Evolutionary conservation across 2,797 vertebrate genomes (phyloP).

Genomic region (Phrynocephalus forsythii): DNA sequence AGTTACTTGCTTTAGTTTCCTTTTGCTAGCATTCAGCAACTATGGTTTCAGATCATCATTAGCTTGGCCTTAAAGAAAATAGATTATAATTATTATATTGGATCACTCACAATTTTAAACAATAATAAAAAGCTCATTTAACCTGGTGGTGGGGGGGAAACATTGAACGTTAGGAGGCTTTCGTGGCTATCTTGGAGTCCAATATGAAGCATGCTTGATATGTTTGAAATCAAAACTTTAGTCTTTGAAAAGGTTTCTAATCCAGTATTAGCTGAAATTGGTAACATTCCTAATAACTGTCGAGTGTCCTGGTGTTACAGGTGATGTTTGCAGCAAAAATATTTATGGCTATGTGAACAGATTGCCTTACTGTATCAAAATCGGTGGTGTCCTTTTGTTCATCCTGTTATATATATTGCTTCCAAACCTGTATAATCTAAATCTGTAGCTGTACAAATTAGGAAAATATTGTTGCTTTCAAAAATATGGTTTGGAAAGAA

Average conservation of each 20-base stretch:
- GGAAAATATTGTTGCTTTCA: background rate
- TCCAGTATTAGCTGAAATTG: background rate
- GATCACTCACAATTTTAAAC: background rate
- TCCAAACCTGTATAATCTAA: slow-evolving; percentile 14
- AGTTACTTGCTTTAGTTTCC: background rate
- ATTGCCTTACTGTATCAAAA: background rate
- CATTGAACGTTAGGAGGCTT: background rate
- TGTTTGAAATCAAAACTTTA: slow-evolving; percentile 40
- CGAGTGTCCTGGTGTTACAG: slow-evolving; percentile 1
- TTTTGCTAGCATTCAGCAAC: background rate
- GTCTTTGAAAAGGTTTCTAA: slow-evolving; percentile 13
- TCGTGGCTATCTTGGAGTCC: background rate
- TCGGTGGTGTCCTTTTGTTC: background rate
- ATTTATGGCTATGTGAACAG: background rate
- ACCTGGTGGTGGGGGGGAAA: background rate
- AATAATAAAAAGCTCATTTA: background rate
- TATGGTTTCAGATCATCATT: background rate
- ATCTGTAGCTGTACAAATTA: background rate
- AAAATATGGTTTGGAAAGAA: background rate
- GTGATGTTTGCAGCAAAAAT: background rate
- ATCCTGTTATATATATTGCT: accelerated
- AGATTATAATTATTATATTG: background rate
- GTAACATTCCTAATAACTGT: background rate
- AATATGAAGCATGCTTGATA: slow-evolving; percentile 17
- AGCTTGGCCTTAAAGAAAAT: background rate